Conservation (phyloP, 1,140 invertebrate genomes). For the Heterodera carotae region DNA sequence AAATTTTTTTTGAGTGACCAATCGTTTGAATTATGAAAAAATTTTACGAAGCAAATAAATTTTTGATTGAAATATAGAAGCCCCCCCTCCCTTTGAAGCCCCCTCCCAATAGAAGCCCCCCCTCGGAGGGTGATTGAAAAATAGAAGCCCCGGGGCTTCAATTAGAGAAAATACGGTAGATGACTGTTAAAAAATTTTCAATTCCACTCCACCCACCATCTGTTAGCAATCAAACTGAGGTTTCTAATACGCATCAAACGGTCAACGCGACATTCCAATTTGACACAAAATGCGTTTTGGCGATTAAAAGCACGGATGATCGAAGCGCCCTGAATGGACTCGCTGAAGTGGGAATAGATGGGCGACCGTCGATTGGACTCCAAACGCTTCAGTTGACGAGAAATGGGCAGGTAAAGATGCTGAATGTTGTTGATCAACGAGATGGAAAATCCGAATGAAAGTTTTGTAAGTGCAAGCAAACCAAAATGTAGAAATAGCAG, state of each 20-base stretch:
- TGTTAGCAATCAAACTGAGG: conserved; percentile 22
- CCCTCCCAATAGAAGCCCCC: no score
- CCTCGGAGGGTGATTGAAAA: no score
- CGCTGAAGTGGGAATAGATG: conserved; percentile 70
- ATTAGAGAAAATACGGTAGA: no score
- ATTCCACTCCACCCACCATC: conserved; percentile 66
- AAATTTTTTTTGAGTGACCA: no score
- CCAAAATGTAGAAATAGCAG: conserved; percentile 69
- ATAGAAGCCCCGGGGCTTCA: no score
- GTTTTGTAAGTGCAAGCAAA: conserved; percentile 38
- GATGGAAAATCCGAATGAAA: no score
- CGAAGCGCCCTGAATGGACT: conserved; percentile 67
- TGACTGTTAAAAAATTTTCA: no score
- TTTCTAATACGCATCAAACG: conserved; percentile 55
- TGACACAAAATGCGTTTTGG: conserved; percentile 68
- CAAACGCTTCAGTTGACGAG: conserved; percentile 70
- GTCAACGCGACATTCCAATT: conserved; percentile 68
- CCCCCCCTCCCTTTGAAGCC: no score
- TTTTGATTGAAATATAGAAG: no score
- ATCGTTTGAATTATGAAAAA: no score
- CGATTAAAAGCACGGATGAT: conserved; percentile 71
- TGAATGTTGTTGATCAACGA: conserved; percentile 23
- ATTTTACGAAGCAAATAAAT: no score
- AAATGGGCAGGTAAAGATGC: conserved; percentile 69
- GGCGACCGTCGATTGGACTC: conserved; percentile 69